Evolutionary conservation across 2,888 invertebrate species (phyloP), one percentile per base, ranked within the genome.

Genomic region (Meteorus cinctellus): DNA sequence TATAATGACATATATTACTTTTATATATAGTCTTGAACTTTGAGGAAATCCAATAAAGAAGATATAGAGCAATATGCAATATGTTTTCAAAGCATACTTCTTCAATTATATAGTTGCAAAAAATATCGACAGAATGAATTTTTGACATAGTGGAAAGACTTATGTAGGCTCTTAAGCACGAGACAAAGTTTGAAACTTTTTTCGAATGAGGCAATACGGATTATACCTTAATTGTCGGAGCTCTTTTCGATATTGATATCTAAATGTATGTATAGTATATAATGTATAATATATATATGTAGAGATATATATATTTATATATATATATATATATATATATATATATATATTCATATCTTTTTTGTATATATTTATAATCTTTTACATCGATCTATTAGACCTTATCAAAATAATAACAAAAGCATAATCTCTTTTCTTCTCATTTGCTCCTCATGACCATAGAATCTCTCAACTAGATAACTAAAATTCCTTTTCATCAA

Each of bases 401-500:
- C 63, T 29, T 62, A 34, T 63, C 29, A 34, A 41, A 65, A 65
- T 12, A 65, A 41, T n/a, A 65, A 65, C 65, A 65, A 41, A 65
- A 65, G 19, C 65, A 41, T 24, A 41, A 34, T 24, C 31, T 31
- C 10, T n/a, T 63, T 34, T 36, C 36, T 34, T 27, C n/a, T 62
- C 62, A 14, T 14, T 24, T 34, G 8, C 19, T 36, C 10, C 31
- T 62, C 62, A 29, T 62, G 41, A 65, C 65, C 65, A 65, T 65
- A 65, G 36, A 65, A 65, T 65, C n/a, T 65, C 19, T 36, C 41
- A 65, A 65, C 36, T 65, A 65, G 36, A 65, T 65, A 65, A 65
- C 65, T 29, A 10, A 65, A 65, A 19, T 6, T 55, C 8, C 24
- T 55, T 55, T 19, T 6, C 19, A 55, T 19, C n/a, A n/a, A n/a